Conservation (phyloP, 2,113 vertebrate species). For the Oreochromis spilurus region DNA sequence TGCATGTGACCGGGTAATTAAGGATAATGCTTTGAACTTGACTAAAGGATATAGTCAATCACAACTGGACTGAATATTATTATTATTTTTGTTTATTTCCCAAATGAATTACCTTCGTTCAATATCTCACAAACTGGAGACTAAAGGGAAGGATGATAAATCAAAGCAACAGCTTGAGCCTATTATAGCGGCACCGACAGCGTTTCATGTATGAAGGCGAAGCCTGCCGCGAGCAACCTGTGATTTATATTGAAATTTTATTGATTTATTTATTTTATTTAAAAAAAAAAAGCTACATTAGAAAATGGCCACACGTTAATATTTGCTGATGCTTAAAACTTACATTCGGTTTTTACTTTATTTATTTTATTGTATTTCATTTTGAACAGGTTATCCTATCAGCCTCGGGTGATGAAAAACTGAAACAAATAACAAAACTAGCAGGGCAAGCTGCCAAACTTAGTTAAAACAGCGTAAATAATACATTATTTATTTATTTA, state of each 20-base stretch:
- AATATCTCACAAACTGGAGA: background rate
- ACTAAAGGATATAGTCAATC: background rate
- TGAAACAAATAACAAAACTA: background rate
- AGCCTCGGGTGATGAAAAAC: background rate
- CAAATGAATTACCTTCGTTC: background rate
- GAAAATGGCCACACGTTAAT: background rate
- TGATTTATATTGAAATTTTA: background rate
- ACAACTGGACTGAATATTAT: background rate
- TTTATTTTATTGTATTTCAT: background rate
- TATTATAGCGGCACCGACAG: background rate
- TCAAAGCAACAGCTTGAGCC: background rate
- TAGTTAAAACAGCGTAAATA: background rate
- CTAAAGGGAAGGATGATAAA: background rate
- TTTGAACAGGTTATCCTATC: background rate
- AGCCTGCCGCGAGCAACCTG: background rate
- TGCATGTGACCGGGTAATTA: background rate
- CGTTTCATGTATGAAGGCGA: background rate
- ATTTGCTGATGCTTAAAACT: background rate
- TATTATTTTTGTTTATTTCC: background rate
- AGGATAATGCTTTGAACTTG: background rate
- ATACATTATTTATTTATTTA: background rate
- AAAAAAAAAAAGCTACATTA: background rate
- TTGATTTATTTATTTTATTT: background rate
- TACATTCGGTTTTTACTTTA: background rate
- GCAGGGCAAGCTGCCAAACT: accelerated